Evolutionary conservation across 1,140 invertebrate genomes (phyloP).

Genomic region (Neodiprion fabricii): DNA sequence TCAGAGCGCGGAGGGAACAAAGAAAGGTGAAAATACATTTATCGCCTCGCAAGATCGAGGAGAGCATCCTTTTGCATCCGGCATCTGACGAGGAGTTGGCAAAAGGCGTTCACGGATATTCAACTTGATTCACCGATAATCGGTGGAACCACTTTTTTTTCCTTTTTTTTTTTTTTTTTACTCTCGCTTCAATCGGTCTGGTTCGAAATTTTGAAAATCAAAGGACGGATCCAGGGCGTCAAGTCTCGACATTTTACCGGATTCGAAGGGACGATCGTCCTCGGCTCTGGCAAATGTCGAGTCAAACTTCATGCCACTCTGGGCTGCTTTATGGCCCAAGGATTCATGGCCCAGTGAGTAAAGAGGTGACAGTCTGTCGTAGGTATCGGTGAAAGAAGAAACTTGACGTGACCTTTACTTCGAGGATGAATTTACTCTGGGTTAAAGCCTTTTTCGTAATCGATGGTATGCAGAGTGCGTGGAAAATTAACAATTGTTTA

Average conservation of each 20-base stretch:
- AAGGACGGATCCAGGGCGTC: no score
- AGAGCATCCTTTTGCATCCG: constrained; percentile 50
- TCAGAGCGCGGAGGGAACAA: constrained; percentile 62
- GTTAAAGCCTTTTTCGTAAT: no score
- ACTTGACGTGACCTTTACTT: no score
- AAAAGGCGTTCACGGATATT: constrained; percentile 26
- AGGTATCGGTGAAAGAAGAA: no score
- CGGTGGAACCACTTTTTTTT: constrained; percentile 30
- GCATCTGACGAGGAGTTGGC: constrained; percentile 30
- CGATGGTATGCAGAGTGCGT: no score
- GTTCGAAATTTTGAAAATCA: no score
- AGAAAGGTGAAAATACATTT: constrained; percentile 61
- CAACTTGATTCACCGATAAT: constrained; percentile 42
- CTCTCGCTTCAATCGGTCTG: not conserved
- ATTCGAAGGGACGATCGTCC: no score
- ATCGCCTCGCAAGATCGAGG: constrained; percentile 54
- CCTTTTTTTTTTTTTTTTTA: constrained; percentile 17
- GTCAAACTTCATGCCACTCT: not conserved
- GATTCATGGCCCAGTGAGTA: constrained; percentile 4
- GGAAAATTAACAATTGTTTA: no score
- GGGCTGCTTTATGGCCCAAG: not conserved
- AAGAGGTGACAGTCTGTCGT: not conserved
- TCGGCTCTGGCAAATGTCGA: no score
- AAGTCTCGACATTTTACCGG: no score
- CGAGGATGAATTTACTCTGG: no score